Conservation (phyloP, 2,113 vertebrate species). For the Halcyon senegalensis region DNA sequence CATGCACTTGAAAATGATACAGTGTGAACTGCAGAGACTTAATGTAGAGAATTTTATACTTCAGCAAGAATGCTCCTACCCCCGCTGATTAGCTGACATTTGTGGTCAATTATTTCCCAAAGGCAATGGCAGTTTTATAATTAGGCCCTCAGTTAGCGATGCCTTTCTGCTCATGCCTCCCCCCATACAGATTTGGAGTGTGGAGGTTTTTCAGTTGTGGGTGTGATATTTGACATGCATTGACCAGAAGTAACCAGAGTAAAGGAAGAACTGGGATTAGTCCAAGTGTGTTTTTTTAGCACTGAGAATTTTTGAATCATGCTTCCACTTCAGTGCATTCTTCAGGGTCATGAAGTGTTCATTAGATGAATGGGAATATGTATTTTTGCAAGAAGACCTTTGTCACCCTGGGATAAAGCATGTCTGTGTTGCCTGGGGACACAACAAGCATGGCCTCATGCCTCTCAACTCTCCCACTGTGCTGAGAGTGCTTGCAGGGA, state of each 20-base stretch:
- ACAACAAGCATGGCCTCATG: neutral
- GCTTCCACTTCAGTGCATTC: neutral
- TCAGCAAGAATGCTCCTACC: neutral
- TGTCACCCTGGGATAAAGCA: neutral
- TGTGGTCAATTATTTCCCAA: neutral
- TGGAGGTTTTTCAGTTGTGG: neutral
- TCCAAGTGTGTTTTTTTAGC: neutral
- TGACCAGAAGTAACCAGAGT: neutral
- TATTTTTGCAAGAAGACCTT: neutral
- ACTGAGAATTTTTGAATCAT: neutral
- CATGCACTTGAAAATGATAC: neutral
- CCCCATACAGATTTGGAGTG: neutral
- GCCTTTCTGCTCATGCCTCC: neutral
- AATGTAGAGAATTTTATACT: neutral
- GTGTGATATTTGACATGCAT: fast-evolving
- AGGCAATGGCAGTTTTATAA: conserved; percentile 6
- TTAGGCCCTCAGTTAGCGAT: neutral
- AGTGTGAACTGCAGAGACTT: neutral
- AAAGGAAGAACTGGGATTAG: neutral
- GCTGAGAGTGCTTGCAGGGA: neutral
- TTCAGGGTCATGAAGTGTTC: neutral
- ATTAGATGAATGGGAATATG: neutral
- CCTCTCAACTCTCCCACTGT: neutral
- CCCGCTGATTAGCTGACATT: conserved; percentile 17
- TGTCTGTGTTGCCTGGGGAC: neutral